Percentiles rank a stretch among this genome's conserved stretches.
Evolutionary conservation across 2,888 invertebrate genomes (phyloP).

Genomic region (Gasteruption jaculator): DNA sequence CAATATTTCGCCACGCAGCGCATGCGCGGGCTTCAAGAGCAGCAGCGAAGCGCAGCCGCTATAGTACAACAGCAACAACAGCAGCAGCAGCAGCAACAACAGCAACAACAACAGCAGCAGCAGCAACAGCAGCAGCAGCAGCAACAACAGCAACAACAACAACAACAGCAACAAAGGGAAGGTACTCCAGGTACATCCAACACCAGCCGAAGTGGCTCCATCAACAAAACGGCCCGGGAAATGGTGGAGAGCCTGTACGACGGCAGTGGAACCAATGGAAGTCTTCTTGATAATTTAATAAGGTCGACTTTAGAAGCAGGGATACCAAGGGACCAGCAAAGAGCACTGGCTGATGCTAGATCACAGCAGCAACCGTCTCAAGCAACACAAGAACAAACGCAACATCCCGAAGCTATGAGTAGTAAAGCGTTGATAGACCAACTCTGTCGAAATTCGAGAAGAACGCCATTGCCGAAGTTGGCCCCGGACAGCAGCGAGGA

Average conservation of each 20-base stretch:
- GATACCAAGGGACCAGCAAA: constrained; percentile 52
- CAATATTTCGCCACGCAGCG: constrained; percentile 73
- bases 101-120: constrained; percentile 16
- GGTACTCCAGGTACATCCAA: constrained; percentile 42
- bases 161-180: constrained; percentile 33
- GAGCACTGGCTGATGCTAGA: constrained; percentile 39
- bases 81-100: constrained; percentile 25
- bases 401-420: constrained; percentile 56
- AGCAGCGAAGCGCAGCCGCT: constrained; percentile 50
- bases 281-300: constrained; percentile 79
- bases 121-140: constrained; percentile 24
- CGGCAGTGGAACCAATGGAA: constrained; percentile 65
- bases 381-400: constrained; percentile 47
- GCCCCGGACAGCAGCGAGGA: constrained; percentile 53
- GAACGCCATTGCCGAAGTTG: constrained; percentile 54
- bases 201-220: constrained; percentile 45
- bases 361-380: constrained; percentile 52
- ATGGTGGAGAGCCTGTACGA: constrained; percentile 65
- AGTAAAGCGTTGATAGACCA: constrained; percentile 65
- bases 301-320: constrained; percentile 74
- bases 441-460: constrained; percentile 60
- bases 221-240: constrained; percentile 57
- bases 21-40: constrained; percentile 76
- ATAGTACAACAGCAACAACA: constrained; percentile 40
- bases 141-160: constrained; percentile 24